Evolutionary conservation across 2,888 invertebrate genomes (phyloP).

Genomic region (Aromia moschata): DNA sequence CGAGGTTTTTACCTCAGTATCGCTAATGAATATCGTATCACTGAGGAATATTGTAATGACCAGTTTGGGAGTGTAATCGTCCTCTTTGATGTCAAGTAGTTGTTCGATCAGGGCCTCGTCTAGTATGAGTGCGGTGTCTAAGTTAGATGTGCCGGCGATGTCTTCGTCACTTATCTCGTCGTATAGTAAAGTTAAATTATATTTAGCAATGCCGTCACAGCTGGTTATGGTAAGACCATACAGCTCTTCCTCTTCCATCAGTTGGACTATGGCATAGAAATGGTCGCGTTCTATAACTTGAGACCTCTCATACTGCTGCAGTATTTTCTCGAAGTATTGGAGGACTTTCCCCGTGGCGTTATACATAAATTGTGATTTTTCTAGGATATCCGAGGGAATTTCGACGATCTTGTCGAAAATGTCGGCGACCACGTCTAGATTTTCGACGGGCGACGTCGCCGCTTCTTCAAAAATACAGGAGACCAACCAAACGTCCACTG

Average conservation of each 20-base stretch:
- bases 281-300: constrained; percentile 2
- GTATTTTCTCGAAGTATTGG: constrained; percentile 14
- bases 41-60: constrained; percentile 26
- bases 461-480: constrained; percentile 35
- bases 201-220: not conserved
- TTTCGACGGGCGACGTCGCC: not conserved
- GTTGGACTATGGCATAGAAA: constrained; percentile 4
- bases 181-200: not conserved
- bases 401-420: constrained; percentile 64
- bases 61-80: constrained; percentile 7
- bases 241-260: not conserved
- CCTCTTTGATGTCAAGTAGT: not conserved
- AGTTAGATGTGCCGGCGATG: not conserved
- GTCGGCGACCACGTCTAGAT: constrained; percentile 54
- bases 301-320: not conserved
- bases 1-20: not conserved
- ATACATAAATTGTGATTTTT: constrained; percentile 4
- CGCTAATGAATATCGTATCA: constrained; percentile 22
- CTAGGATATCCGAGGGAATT: constrained; percentile 23
- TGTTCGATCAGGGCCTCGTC: constrained; percentile 16
- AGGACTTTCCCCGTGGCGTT: constrained; percentile 20
- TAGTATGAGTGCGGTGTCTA: constrained; percentile 20
- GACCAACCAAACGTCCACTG: constrained; percentile 41
- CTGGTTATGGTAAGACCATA: not conserved
- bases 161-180: not conserved